Evolutionary conservation across 1,140 invertebrate genomes (phyloP).

Genomic region (Drosophila yakuba): DNA sequence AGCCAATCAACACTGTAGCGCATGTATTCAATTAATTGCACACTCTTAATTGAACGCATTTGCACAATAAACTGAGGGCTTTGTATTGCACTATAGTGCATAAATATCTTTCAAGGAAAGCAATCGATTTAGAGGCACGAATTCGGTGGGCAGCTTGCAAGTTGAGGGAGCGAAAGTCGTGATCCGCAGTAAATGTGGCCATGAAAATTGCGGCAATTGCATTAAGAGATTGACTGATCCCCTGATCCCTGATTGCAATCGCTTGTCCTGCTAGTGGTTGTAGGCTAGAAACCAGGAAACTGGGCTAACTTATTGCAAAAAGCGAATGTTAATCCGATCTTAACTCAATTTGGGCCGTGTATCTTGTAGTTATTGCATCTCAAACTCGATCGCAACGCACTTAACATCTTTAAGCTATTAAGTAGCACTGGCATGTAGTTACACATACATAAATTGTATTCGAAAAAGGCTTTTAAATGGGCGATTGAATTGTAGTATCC

Average conservation of each 20-base stretch:
- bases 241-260: constrained; percentile 19
- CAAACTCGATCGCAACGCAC: too few relatives aligned
- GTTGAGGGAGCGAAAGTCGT: constrained; percentile 45
- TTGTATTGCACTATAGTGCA: background rate
- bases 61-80: background rate
- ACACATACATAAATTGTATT: too few relatives aligned
- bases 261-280: constrained; percentile 1
- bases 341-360: background rate
- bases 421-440: too few relatives aligned
- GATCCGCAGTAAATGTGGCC: constrained; percentile 5
- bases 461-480: too few relatives aligned
- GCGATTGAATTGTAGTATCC: background rate
- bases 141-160: background rate
- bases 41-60: constrained; percentile 14
- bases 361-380: too few relatives aligned
- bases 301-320: background rate
- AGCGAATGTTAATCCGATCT: background rate
- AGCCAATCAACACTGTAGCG: constrained; percentile 4
- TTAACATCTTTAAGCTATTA: background rate
- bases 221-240: constrained; percentile 16
- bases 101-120: background rate
- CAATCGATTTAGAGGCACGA: background rate
- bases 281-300: background rate
- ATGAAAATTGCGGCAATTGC: constrained; percentile 32
- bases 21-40: constrained; percentile 5